A percentile compares a stretch with the other conserved stretches of the same genome.
phyloP scores from a whole-genome alignment of 1,140 invertebrate species.

The Aphelenchoides avenae region DNA sequence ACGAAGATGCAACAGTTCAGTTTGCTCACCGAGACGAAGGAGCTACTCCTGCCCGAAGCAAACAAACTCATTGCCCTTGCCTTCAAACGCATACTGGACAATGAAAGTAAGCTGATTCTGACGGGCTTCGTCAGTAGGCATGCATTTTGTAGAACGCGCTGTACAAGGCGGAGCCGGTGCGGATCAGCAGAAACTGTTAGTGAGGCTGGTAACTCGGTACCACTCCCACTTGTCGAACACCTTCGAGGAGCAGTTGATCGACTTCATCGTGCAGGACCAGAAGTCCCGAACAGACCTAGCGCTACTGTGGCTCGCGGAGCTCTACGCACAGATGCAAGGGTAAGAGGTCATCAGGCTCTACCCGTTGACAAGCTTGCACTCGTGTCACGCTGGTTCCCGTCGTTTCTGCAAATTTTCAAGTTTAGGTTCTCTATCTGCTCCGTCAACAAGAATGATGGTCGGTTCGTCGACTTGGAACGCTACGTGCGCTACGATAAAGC shows the following conservation, averaged over 20 bases:
- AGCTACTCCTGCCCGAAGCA: slow-evolving; percentile 69
- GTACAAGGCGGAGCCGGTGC: slow-evolving; percentile 51
- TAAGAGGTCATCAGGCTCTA: slow-evolving; percentile 66
- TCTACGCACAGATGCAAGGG: slow-evolving; percentile 64
- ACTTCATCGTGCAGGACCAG: slow-evolving; percentile 53
- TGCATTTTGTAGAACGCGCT: slow-evolving; percentile 41
- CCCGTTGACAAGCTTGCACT: no score
- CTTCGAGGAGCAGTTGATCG: slow-evolving; percentile 42
- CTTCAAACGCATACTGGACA: slow-evolving; percentile 73
- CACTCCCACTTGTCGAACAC: slow-evolving; percentile 19
- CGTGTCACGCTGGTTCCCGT: no score
- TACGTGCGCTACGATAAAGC: slow-evolving; percentile 77
- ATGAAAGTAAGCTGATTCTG: slow-evolving; percentile 64
- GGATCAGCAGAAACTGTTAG: slow-evolving; percentile 48
- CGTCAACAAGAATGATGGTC: slow-evolving; percentile 44
- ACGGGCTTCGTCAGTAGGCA: slow-evolving; percentile 13
- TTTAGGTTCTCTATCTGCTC: slow-evolving; percentile 17
- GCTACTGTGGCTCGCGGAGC: slow-evolving; percentile 50
- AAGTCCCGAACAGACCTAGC: slow-evolving; percentile 51
- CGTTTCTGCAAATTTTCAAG: not conserved
- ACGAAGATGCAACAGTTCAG: slow-evolving; percentile 65
- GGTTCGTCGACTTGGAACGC: slow-evolving; percentile 63
- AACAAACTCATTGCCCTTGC: slow-evolving; percentile 68
- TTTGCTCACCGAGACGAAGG: slow-evolving; percentile 77
- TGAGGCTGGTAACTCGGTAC: slow-evolving; percentile 47